These are phyloP conservation scores for Bergia puertoricense DNA, from an alignment of 92 coral and sea anemone genomes.

Conservation along the genomic window DNA sequence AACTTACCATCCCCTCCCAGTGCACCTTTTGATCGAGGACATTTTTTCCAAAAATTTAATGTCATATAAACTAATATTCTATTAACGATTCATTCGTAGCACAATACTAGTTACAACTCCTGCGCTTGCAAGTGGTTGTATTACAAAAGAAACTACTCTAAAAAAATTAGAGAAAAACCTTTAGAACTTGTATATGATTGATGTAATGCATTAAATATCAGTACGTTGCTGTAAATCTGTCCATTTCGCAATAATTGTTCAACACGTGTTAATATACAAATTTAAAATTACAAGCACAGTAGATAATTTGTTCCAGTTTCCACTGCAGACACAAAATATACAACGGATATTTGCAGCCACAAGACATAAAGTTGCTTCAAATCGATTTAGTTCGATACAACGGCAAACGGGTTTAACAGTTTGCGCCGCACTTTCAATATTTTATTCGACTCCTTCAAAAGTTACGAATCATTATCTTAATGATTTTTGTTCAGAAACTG, in stretches of 20 bases:
- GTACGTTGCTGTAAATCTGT: background rate
- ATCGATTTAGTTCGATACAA: background rate
- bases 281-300: background rate
- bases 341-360: background rate
- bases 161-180: too few relatives aligned
- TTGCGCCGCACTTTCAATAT: too few relatives aligned
- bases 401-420: background rate
- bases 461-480: background rate
- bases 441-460: background rate
- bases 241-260: background rate
- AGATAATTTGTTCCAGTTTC: background rate
- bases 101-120: too few relatives aligned
- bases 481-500: background rate
- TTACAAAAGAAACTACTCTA: too few relatives aligned
- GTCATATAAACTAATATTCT: too few relatives aligned
- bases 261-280: background rate
- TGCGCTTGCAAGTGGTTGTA: too few relatives aligned
- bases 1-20: too few relatives aligned
- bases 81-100: too few relatives aligned
- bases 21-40: too few relatives aligned
- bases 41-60: too few relatives aligned
- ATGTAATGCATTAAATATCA: background rate
- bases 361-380: background rate
- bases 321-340: too few relatives aligned
- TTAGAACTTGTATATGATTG: too few relatives aligned